Evolutionary conservation across 1,140 invertebrate genomes (phyloP).

Genomic region (Homarus americanus): DNA sequence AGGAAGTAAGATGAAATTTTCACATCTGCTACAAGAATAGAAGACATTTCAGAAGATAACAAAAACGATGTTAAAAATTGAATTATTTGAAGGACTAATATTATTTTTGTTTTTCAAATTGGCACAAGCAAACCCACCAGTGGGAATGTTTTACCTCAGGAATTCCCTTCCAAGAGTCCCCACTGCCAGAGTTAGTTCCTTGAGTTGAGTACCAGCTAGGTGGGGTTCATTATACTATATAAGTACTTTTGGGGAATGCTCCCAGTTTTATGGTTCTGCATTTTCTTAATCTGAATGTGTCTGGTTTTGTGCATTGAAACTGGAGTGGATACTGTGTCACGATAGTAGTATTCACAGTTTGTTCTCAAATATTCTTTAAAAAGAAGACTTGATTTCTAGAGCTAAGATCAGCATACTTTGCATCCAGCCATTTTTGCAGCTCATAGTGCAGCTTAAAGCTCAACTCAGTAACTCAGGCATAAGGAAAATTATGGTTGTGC

Average conservation of each 20-base stretch:
- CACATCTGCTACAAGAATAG: background rate
- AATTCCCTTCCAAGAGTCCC: slow-evolving; percentile 52
- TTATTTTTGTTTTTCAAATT: slow-evolving; percentile 6
- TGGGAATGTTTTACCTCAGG: slow-evolving; percentile 51
- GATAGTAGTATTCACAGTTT: slow-evolving; percentile 50
- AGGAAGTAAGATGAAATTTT: slow-evolving; percentile 31
- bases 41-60: slow-evolving; percentile 4
- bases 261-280: slow-evolving; percentile 40
- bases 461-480: slow-evolving; percentile 71
- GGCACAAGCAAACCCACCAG: slow-evolving; percentile 16
- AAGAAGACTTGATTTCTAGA: slow-evolving; percentile 40
- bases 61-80: background rate
- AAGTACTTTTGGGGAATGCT: slow-evolving; percentile 32
- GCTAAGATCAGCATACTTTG: slow-evolving; percentile 60
- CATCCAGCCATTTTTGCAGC: slow-evolving; percentile 71
- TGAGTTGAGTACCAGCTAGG: slow-evolving; percentile 37
- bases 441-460: slow-evolving; percentile 71
- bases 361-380: slow-evolving; percentile 36
- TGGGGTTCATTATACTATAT: slow-evolving; percentile 46
- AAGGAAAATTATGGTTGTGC: slow-evolving; percentile 66
- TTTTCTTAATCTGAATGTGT: slow-evolving; percentile 55
- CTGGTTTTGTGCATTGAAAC: slow-evolving; percentile 51
- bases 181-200: slow-evolving; percentile 32
- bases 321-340: slow-evolving; percentile 36
- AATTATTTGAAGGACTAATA: background rate